phyloP scores from a whole-genome alignment of 2,113 vertebrate species.

The Equus przewalskii region DNA sequence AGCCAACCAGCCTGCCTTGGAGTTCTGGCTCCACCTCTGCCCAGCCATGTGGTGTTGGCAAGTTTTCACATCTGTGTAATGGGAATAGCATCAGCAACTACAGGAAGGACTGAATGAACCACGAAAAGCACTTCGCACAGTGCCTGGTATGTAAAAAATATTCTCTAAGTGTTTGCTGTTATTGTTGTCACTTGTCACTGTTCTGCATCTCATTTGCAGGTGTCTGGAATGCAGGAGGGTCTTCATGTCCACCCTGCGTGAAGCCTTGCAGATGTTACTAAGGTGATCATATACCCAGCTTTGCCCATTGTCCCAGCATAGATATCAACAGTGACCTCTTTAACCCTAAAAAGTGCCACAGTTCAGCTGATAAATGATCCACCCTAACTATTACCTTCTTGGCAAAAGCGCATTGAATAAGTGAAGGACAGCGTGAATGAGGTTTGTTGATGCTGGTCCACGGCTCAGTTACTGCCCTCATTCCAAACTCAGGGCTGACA shows the following conservation, averaged over 20 bases:
- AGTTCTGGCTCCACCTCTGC: neutral
- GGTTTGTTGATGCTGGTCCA: fast-evolving
- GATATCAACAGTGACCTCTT: neutral
- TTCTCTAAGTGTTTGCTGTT: neutral
- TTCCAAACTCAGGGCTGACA: neutral
- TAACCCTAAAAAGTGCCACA: neutral
- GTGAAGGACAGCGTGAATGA: neutral
- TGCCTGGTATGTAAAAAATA: neutral
- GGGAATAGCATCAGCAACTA: neutral
- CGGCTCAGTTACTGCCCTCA: neutral
- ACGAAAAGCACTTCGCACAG: neutral
- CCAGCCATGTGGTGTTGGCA: neutral
- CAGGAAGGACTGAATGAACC: neutral
- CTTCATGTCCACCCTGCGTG: neutral
- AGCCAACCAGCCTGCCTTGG: neutral
- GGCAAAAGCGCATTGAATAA: neutral
- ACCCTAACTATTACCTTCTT: neutral
- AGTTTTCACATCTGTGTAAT: neutral
- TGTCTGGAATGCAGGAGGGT: fast-evolving
- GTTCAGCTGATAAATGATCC: neutral
- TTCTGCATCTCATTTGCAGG: neutral
- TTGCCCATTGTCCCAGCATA: neutral
- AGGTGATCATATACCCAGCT: neutral
- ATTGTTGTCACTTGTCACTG: neutral
- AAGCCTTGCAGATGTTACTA: neutral